Conservation (phyloP, 1,140 invertebrate species). For the Lepidurus packardi region DNA sequence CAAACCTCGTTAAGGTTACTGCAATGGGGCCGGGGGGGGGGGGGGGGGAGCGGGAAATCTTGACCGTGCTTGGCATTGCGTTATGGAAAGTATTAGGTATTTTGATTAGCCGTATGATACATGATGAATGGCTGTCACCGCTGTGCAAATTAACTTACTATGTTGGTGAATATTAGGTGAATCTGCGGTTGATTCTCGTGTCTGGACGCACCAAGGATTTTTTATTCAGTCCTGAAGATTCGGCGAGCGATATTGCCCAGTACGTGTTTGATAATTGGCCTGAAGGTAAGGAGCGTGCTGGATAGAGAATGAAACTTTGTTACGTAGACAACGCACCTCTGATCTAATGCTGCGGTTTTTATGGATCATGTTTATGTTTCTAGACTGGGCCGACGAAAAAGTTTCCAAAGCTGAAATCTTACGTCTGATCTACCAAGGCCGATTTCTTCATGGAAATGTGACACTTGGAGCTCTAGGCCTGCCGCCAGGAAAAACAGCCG, state of each 20-base stretch:
- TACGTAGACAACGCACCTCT: background rate
- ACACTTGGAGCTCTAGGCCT: conserved; percentile 93
- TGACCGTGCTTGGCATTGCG: too few relatives aligned
- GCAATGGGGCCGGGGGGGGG: too few relatives aligned
- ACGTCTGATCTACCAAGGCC: conserved; percentile 96
- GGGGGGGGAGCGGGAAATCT: too few relatives aligned
- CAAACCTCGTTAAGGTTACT: too few relatives aligned
- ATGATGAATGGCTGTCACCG: background rate
- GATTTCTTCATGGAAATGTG: conserved; percentile 98
- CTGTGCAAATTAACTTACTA: background rate
- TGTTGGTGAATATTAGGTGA: conserved; percentile 69
- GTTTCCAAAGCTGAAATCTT: conserved; percentile 94
- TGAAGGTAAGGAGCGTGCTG: conserved; percentile 58
- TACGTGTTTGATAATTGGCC: conserved; percentile 99
- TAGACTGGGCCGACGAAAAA: conserved; percentile 93
- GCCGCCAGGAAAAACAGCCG: conserved; percentile 92
- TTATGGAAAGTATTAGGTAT: too few relatives aligned
- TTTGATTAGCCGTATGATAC: too few relatives aligned
- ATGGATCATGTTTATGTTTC: conserved; percentile 40
- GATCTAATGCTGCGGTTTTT: conserved; percentile 26
- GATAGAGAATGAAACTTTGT: conserved; percentile 14
- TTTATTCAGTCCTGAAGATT: conserved; percentile 91
- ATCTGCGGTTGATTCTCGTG: conserved; percentile 92
- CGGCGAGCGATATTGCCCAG: conserved; percentile 95
- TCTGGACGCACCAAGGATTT: conserved; percentile 99